A percentile compares a stretch with the other conserved stretches of the same genome.
Conservation (phyloP, 53 echinoderm and acorn worm genomes). For the Paracentrotus lividus region DNA sequence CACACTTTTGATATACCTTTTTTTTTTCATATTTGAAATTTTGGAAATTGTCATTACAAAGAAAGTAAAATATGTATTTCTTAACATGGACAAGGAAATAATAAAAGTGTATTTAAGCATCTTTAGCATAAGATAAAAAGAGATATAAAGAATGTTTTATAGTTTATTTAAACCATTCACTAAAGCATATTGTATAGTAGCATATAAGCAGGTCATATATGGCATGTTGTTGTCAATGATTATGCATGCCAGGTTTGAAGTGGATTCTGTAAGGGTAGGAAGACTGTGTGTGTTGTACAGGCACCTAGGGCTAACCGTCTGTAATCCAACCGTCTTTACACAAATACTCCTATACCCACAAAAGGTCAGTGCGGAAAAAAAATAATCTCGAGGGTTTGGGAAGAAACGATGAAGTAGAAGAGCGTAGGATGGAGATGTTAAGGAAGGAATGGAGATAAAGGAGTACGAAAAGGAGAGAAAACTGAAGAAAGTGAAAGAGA, state of each 20-base stretch:
- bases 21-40: no score
- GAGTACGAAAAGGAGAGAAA: neutral
- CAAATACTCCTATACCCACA: conserved; percentile 53
- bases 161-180: no score
- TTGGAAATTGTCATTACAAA: no score
- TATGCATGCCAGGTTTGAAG: conserved; percentile 50
- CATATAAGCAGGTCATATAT: neutral
- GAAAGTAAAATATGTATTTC: no score
- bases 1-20: no score
- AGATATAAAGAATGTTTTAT: no score
- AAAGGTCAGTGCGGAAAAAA: conserved; percentile 38
- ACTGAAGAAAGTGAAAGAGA: neutral
- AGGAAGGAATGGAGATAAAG: conserved; percentile 2
- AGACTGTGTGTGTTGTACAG: conserved; percentile 22
- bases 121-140: no score
- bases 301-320: conserved; percentile 15
- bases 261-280: neutral
- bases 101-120: no score
- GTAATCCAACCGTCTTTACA: conserved; percentile 56
- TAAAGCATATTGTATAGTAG: neutral
- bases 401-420: neutral
- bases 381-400: conserved; percentile 30
- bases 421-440: neutral
- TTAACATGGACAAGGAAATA: no score
- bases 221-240: neutral